Percentiles rank a stretch among this genome's conserved stretches.
Conservation (phyloP, 2,797 vertebrate genomes). For the Neomorphus geoffroyi region DNA sequence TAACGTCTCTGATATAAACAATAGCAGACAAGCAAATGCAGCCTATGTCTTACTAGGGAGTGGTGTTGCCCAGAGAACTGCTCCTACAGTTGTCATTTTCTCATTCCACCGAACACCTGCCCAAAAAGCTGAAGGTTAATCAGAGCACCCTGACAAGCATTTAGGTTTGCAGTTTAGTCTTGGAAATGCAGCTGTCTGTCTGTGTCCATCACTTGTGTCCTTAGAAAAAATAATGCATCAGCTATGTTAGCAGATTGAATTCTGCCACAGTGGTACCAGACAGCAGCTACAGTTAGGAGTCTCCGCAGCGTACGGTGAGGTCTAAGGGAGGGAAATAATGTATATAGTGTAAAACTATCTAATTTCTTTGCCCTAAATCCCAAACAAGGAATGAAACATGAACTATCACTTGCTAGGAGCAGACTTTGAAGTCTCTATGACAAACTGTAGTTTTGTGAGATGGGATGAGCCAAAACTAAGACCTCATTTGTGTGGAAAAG, state of each 20-base stretch:
- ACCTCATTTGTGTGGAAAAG: not conserved
- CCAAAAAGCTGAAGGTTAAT: not conserved
- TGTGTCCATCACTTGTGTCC: not conserved
- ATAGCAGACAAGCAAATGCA: not conserved
- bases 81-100: not conserved
- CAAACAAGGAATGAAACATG: not conserved
- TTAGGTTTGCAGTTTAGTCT: not conserved
- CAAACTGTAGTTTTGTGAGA: not conserved
- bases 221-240: not conserved
- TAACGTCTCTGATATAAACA: not conserved
- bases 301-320: not conserved
- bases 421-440: not conserved
- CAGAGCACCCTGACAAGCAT: not conserved
- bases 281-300: rapidly evolving
- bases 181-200: not conserved
- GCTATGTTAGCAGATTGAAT: not conserved
- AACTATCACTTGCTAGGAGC: not conserved
- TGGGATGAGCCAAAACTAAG: not conserved
- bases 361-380: not conserved
- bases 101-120: not conserved
- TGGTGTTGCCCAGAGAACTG: not conserved
- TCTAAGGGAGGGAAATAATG: not conserved
- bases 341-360: not conserved
- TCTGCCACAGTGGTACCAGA: not conserved
- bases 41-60: not conserved